phyloP scores from a whole-genome alignment of 2,888 invertebrate species.

The Eupsilia transversa region DNA sequence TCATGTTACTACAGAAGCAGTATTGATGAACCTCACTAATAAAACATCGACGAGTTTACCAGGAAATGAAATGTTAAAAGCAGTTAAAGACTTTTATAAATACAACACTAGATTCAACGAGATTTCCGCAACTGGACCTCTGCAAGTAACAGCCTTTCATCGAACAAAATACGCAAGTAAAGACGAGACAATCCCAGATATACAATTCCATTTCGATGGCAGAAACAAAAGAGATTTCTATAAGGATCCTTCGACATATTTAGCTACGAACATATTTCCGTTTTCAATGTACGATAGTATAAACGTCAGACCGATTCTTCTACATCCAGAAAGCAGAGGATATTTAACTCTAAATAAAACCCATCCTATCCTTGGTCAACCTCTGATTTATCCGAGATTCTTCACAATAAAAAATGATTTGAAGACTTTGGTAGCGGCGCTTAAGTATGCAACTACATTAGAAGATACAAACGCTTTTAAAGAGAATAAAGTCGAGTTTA shows the following conservation, averaged over 20 bases:
- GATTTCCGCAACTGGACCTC: constrained; percentile 88
- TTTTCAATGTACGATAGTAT: constrained; percentile 91
- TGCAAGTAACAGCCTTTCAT: constrained; percentile 91
- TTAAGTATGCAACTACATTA: constrained; percentile 90
- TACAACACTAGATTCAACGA: constrained; percentile 80
- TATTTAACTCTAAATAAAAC: constrained; percentile 91
- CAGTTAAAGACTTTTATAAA: constrained; percentile 81
- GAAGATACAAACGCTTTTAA: constrained; percentile 90
- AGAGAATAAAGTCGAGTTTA: constrained; percentile 88
- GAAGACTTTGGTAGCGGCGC: constrained; percentile 90
- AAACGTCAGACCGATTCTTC: constrained; percentile 91
- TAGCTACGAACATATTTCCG: constrained; percentile 85
- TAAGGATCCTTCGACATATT: constrained; percentile 88
- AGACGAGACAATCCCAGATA: constrained; percentile 90
- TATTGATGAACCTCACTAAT: constrained; percentile 89
- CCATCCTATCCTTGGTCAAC: constrained; percentile 92
- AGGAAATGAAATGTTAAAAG: constrained; percentile 77
- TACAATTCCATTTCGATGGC: constrained; percentile 92
- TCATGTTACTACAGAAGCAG: constrained; percentile 90
- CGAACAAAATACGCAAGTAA: constrained; percentile 89
- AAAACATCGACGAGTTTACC: constrained; percentile 85
- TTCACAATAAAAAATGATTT: constrained; percentile 92
- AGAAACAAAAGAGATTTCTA: constrained; percentile 89
- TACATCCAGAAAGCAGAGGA: constrained; percentile 92
- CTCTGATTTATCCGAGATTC: constrained; percentile 93